Evolutionary conservation across 2,113 vertebrate species (phyloP).

Genomic region (Elachura formosa): DNA sequence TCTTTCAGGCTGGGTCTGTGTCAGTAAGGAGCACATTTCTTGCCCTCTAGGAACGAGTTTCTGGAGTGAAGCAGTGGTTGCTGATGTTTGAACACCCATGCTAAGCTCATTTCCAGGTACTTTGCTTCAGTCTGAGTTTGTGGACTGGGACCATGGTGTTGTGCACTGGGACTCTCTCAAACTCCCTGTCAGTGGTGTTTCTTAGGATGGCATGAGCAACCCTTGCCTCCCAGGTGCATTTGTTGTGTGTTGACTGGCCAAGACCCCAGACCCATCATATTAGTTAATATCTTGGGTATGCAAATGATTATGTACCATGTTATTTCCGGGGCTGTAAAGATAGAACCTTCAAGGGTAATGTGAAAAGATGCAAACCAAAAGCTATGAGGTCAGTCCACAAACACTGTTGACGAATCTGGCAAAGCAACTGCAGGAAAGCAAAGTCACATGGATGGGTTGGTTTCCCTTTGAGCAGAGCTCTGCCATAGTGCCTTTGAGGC

Average conservation of each 20-base stretch:
- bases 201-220: rapidly evolving
- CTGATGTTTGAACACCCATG: background rate
- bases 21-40: background rate
- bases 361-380: background rate
- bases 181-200: background rate
- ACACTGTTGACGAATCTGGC: background rate
- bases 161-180: background rate
- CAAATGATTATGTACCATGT: background rate
- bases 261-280: background rate
- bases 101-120: background rate
- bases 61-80: background rate
- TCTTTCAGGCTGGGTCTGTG: background rate
- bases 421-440: background rate
- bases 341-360: background rate
- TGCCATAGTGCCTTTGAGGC: background rate
- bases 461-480: background rate
- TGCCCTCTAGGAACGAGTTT: background rate
- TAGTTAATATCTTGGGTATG: background rate
- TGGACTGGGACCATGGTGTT: background rate
- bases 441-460: background rate
- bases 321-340: background rate
- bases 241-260: background rate
- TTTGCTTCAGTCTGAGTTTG: background rate
- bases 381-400: background rate
- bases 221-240: background rate